A percentile compares a stretch with the other conserved stretches of the same genome.
phyloP scores from a whole-genome alignment of 2,113 vertebrate genomes.

The Astatotilapia flaviijosephi region DNA sequence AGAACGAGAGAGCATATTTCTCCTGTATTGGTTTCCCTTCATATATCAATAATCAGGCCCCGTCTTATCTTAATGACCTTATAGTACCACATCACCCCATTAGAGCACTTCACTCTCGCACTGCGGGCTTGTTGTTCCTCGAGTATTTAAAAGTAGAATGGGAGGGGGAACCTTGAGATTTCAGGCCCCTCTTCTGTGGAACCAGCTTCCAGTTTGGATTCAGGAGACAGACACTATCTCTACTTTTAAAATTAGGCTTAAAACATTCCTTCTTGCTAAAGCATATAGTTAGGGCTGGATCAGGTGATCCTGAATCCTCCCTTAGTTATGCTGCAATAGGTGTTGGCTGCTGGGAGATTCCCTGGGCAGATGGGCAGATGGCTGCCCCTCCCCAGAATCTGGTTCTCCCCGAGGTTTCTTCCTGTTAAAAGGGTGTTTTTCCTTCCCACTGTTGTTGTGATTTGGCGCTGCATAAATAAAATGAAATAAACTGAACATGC shows the following conservation, averaged over 20 bases:
- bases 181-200: rapidly evolving
- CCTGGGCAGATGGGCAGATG: background rate
- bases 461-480: background rate
- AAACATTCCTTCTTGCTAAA: background rate
- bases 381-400: background rate
- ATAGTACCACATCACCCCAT: background rate
- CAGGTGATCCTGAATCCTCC: background rate
- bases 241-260: background rate
- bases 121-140: background rate
- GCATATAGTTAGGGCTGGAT: background rate
- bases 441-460: background rate
- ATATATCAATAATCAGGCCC: background rate
- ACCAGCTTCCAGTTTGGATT: background rate
- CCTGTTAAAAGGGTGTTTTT: background rate
- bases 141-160: background rate
- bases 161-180: background rate
- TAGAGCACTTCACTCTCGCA: background rate
- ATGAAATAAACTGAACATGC: background rate
- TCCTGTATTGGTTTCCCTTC: background rate
- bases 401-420: background rate
- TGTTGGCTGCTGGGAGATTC: background rate
- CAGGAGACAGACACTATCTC: background rate
- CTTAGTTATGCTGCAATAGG: background rate
- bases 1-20: background rate
- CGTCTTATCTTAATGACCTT: background rate